Evolutionary conservation across 2,888 invertebrate genomes (phyloP).

Genomic region (Drosophila testacea): DNA sequence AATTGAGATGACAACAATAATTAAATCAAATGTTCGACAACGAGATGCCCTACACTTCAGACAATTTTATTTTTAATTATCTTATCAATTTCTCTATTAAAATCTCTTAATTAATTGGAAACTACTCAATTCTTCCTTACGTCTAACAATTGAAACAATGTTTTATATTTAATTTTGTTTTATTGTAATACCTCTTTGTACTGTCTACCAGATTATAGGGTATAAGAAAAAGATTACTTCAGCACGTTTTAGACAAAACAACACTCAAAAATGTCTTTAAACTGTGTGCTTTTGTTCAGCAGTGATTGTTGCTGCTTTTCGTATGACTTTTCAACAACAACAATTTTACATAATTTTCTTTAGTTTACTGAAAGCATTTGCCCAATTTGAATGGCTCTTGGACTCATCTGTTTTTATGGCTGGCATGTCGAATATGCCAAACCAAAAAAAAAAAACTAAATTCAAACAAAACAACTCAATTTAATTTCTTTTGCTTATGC

Average conservation of each 20-base stretch:
- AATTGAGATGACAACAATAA: constrained; percentile 42
- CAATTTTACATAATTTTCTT: constrained; percentile 68
- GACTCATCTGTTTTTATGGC: constrained; percentile 38
- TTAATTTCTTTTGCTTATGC: constrained; percentile 56
- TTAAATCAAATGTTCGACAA: neutral
- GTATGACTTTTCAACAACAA: constrained; percentile 30
- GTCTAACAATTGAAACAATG: too few relatives aligned
- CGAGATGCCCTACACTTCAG: neutral
- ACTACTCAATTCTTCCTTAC: neutral
- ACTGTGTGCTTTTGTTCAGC: constrained; percentile 21
- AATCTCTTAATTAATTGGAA: neutral
- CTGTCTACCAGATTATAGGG: neutral
- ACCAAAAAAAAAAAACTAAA: constrained; percentile 19
- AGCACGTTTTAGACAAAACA: constrained; percentile 50
- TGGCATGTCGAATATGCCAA: constrained; percentile 47
- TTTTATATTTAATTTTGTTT: too few relatives aligned
- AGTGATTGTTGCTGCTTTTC: constrained; percentile 15
- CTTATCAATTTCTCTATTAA: too few relatives aligned
- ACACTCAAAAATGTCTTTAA: constrained; percentile 32
- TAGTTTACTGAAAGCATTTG: constrained; percentile 32
- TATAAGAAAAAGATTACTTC: constrained; percentile 39
- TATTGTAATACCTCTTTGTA: neutral
- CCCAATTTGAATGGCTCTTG: constrained; percentile 24
- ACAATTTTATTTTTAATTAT: neutral
- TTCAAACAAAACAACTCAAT: constrained; percentile 67